Base-by-base conservation (phyloP, 1,140 invertebrate species). In the Scaptomyza hsui region DNA sequence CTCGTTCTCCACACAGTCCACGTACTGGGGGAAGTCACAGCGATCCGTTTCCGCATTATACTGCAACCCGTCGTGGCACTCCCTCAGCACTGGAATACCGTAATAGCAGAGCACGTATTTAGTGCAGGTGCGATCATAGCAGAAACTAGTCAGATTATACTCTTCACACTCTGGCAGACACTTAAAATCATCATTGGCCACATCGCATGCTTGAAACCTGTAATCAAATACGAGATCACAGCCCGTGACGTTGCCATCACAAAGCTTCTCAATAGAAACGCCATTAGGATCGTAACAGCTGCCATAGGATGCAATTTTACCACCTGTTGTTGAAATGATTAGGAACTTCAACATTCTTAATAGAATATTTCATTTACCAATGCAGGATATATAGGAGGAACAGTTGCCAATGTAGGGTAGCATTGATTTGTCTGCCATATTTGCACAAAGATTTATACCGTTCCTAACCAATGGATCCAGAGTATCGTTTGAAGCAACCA, bases 81-180 rank as follows among this genome's bases (percentile, higher is more conserved):
- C 42, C 4, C 89, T 64, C 19, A 90, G 41, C 0, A 90, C 89
- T 0, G 89, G 78, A 4, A 45, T 64, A 0, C 68, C 68, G 24
- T 62, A 73, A 59, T 90, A 90, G 37, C 89, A 90, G 19, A 90
- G 59, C 3, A 90, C 85, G 57, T 90, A 90, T 19, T 81, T 89
- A 5, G 70, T 89, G 55, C 89, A 90, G 9, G 89, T 90, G n/a
- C 89, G 76, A 63, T 76, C 73, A 18, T 90, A 90, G 29, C 60
- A 51, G 21, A 88, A 90, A 4, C 48, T 81, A n/a, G 47, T 75
- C n/a, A 86, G 51, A 1, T 42, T 29, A 0, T 16, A 37, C 0
- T 4, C 1, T 4, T 61, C 3, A 35, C 81, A 86, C 5, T 26
- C 39, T 29, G 81, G 77, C 16, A 86, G 49, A 18, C 81, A 85